Evolutionary conservation across 92 coral and sea anemone genomes (phyloP), one percentile per base, ranked within the genome.

Genomic region (Parazoanthus atlanticus): DNA sequence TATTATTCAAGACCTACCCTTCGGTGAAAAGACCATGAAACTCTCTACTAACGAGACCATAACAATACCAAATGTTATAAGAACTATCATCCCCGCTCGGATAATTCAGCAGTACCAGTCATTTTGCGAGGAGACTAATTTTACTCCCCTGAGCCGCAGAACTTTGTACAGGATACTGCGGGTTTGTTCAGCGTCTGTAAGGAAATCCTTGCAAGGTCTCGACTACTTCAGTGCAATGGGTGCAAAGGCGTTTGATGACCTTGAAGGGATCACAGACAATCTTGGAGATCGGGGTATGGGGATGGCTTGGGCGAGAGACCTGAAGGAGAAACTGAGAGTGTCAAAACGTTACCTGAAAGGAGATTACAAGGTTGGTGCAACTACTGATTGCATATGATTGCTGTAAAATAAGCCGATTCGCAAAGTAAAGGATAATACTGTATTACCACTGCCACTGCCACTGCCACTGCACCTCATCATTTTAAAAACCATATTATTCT

Each of bases 1-100:
- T 41, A 80, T 90, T 3, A 30, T 90, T 36, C 90, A 90, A 85
- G 90, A 86, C 71, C 65, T 90, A 19, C 86, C 92, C 0, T 90
- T 90, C 80, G 93, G 93, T 15, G 90, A 86, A 32, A 71, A 79
- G 16, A 31, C 86, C 25, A n/a, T 86, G 41, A 81, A 78, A 49
- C 87, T 90, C 49, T 79, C 85, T 13, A 76, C 87, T 40, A 40
- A 76, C 32, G 46, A 36, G 1, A 54, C 66, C 41, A 72, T 89
- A 4, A 85, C 76, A 25, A 78, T 85, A 36, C 92, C 92, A 85
- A 89, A 89, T 79, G 90, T 89, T 66, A 41, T 85, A 56, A 75
- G 92, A 29, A 76, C 90, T 11, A 78, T 78, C n/a, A 40, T 78
- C 5, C 28, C 52, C 28, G 65, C 52, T 32, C 85, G 85, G 73